Conservation (phyloP, 1,140 invertebrate genomes). For the Drosophila nikananu region DNA sequence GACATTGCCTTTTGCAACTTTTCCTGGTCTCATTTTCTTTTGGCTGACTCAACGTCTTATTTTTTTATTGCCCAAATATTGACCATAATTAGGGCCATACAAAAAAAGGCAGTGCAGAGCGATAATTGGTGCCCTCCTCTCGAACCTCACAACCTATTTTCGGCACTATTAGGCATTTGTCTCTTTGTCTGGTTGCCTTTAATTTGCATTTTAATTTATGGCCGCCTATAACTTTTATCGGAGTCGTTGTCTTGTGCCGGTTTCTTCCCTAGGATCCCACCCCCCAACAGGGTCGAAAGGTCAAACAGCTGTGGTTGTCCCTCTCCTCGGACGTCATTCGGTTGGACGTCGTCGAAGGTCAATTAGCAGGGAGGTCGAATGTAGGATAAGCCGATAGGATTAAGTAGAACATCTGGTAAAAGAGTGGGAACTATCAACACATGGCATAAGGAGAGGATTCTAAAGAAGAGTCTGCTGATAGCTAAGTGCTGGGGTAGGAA, state of each 20-base stretch:
- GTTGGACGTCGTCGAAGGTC: slow-evolving; percentile 18
- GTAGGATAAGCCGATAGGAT: slow-evolving; percentile 23
- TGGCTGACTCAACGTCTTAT: slow-evolving; percentile 42
- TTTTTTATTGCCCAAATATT: slow-evolving; percentile 74
- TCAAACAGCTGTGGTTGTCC: slow-evolving; percentile 65
- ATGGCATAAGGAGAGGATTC: neutral
- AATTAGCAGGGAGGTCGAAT: slow-evolving; percentile 68
- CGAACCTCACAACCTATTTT: neutral
- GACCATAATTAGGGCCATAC: slow-evolving; percentile 76
- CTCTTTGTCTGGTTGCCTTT: slow-evolving; percentile 48
- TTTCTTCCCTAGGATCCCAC: slow-evolving; percentile 5
- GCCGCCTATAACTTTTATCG: slow-evolving; percentile 78
- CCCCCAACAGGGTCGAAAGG: slow-evolving; percentile 53
- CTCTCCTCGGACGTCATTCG: slow-evolving; percentile 27
- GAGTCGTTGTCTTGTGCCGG: slow-evolving; percentile 23
- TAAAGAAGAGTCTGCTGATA: neutral
- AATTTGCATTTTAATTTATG: slow-evolving; percentile 83
- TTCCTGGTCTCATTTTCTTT: slow-evolving; percentile 7
- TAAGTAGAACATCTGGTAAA: slow-evolving; percentile 4
- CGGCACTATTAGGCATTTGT: neutral
- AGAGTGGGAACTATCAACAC: neutral
- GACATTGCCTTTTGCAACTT: slow-evolving; percentile 46
- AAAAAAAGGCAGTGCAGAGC: slow-evolving; percentile 52
- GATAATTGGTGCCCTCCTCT: slow-evolving; percentile 57
- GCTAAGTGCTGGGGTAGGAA: too few species aligned